Evolutionary conservation across 2,113 vertebrate genomes (phyloP).

Genomic region (Melanerpes aurifrons): DNA sequence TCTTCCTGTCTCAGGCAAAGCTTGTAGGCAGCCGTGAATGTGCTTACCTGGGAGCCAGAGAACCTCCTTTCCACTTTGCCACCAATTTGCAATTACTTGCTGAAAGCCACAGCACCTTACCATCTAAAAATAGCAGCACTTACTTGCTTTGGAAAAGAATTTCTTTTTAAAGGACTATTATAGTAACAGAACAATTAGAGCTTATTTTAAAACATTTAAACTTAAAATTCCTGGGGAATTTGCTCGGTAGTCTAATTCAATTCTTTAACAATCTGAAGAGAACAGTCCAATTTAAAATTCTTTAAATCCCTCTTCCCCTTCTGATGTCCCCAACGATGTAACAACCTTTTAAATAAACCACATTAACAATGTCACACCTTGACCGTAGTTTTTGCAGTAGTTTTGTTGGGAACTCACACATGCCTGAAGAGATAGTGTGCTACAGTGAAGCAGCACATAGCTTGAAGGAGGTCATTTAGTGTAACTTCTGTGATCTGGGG

Average conservation of each 20-base stretch:
- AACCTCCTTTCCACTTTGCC: background rate
- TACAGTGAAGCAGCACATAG: background rate
- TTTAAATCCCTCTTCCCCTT: background rate
- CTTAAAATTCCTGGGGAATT: background rate
- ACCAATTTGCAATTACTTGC: background rate
- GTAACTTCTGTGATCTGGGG: background rate
- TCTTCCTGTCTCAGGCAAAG: background rate
- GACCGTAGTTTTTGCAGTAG: background rate
- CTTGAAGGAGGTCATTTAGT: background rate
- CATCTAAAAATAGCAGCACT: constrained; percentile 4
- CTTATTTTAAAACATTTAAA: constrained; percentile 32
- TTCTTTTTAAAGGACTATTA: background rate
- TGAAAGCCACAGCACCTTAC: background rate
- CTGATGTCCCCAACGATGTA: background rate
- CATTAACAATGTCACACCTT: background rate
- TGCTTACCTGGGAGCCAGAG: background rate
- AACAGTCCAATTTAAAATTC: background rate
- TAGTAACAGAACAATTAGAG: constrained; percentile 7
- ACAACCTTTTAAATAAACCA: constrained; percentile 21
- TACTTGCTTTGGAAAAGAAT: background rate
- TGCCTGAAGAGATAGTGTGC: background rate
- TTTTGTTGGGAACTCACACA: background rate
- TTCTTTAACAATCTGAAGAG: background rate
- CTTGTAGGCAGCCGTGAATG: background rate
- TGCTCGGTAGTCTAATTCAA: background rate